Evolutionary conservation across 2,797 vertebrate genomes (phyloP).

Genomic region (Schizopygopsis pylzovi): DNA sequence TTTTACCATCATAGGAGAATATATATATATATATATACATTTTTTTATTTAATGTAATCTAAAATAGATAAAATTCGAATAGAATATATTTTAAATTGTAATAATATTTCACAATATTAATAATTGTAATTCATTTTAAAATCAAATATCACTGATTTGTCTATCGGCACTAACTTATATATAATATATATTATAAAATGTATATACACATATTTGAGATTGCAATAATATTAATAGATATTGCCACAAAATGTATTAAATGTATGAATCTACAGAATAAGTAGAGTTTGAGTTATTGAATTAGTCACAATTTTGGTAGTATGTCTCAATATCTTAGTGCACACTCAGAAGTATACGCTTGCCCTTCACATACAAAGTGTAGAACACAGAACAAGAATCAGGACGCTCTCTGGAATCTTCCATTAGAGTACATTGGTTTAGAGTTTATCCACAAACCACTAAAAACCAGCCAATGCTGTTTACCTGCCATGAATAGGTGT

Average conservation of each 20-base stretch:
- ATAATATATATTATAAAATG: too few relatives aligned
- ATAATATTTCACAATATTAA: neutral
- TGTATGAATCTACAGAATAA: neutral
- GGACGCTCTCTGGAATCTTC: constrained; percentile 50
- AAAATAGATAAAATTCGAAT: neutral
- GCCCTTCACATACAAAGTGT: neutral
- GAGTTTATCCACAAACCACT: constrained; percentile 40
- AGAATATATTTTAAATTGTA: neutral
- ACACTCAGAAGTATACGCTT: neutral
- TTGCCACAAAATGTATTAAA: neutral
- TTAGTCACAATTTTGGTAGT: neutral
- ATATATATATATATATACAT: too few relatives aligned
- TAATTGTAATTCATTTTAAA: neutral
- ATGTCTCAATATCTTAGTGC: neutral
- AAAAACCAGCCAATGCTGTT: constrained; percentile 67
- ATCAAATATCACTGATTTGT: neutral
- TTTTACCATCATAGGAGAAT: neutral
- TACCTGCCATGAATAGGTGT: constrained; percentile 74
- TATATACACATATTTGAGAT: neutral
- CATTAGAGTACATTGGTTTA: constrained; percentile 33
- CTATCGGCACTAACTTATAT: neutral
- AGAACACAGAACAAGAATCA: neutral
- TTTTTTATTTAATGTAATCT: too few relatives aligned
- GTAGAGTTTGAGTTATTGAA: neutral
- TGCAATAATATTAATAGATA: neutral